Evolutionary conservation across 2,797 vertebrate species (phyloP), one percentile per base, ranked within the genome.

Genomic region (Threskiornis aethiopicus): DNA sequence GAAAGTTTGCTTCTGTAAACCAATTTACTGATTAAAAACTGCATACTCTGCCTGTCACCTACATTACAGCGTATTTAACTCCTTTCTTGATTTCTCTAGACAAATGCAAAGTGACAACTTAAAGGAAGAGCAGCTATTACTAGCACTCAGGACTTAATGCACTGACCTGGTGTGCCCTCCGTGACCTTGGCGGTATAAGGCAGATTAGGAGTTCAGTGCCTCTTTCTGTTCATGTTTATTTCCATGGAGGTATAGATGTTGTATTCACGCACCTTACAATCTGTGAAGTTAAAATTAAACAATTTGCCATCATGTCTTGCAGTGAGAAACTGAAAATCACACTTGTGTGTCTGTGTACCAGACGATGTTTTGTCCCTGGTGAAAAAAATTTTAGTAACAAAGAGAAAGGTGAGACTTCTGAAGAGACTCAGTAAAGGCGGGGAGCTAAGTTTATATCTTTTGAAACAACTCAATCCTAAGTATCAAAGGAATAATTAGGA

Each of bases 261-360:
- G 97, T 91, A 51, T 97, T 97, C 79, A 37, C 78, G 72, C 96
- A 97, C 97, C 96, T 98, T 95, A 42, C 39, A 61, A 81, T 89
- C 95, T 85, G 90, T 64, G 93, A 95, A 97, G 97, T 97, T 96
- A 96, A 98, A 98, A 98, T 96, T 97, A 97, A 98, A 96, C 86
- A n/a, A 96, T 97, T 97, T 89, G 84, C 96, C 52, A 5, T 94
- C 49, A 10, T 87, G 97, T 96, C 90, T 97, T 39, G 93, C 94
- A 92, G 96, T 31, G 95, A 96, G 97, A 96, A 98, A 81, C 90
- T 91, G 97, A 97, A 97, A 94, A 91, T 90, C 96, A 57, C 97
- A 97, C 97, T 92, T 93, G 59, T 55, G 64, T 80, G 41, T 44
- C 82, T 75, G 95, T 75, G 81, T 92, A 93, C 96, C 97, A 97